Conservation (phyloP, 1,140 invertebrate genomes). For the Sesamia nonagrioides region DNA sequence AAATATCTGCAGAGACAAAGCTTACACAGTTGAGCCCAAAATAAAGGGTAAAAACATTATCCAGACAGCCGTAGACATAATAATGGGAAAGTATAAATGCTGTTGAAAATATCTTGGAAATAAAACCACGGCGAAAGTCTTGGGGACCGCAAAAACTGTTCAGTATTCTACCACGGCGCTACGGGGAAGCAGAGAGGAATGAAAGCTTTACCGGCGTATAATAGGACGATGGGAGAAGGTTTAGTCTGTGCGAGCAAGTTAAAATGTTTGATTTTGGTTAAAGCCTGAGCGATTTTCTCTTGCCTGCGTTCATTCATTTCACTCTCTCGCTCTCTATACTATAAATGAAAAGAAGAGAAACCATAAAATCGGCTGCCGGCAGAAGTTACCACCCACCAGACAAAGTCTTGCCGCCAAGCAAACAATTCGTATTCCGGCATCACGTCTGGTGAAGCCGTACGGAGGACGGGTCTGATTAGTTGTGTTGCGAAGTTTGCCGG, state of each 20-base stretch:
- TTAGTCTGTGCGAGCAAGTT: background rate
- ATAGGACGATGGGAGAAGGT: conserved; percentile 8
- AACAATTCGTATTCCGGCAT: too few species aligned
- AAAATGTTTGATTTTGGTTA: background rate
- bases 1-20: background rate
- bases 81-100: conserved; percentile 22
- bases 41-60: background rate
- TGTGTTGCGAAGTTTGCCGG: too few species aligned
- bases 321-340: too few species aligned
- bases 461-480: too few species aligned
- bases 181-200: conserved; percentile 11
- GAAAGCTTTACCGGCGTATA: background rate
- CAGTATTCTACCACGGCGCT: conserved; percentile 44
- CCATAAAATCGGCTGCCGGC: too few species aligned
- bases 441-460: too few species aligned
- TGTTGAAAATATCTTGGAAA: conserved; percentile 28
- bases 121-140: conserved; percentile 24
- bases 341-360: too few species aligned
- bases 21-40: background rate
- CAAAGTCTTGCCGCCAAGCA: too few species aligned
- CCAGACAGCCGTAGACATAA: background rate
- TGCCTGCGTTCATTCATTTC: too few species aligned
- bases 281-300: too few species aligned
- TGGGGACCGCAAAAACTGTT: conserved; percentile 47
- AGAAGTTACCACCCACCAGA: too few species aligned